Conservation (phyloP, 2,113 vertebrate species). For the Phalacrocorax aristotelis region DNA sequence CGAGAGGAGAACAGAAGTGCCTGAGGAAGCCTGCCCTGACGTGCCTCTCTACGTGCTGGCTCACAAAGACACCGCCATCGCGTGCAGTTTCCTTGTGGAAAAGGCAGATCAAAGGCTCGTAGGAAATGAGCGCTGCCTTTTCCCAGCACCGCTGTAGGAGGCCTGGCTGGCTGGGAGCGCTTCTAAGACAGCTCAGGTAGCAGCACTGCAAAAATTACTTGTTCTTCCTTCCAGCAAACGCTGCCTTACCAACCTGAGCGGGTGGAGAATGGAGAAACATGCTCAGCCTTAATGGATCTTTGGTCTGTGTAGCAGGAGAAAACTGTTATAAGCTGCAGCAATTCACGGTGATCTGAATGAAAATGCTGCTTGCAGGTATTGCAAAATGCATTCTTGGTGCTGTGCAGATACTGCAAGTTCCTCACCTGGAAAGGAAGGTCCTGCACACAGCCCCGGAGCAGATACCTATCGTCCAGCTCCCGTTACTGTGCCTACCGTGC, state of each 20-base stretch:
- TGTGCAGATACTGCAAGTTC: neutral
- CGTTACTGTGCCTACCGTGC: fast-evolving
- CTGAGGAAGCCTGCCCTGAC: neutral
- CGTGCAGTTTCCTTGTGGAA: neutral
- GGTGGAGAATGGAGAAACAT: neutral
- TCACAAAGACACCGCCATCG: fast-evolving
- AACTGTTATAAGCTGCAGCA: neutral
- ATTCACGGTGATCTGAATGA: neutral
- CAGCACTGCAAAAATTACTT: neutral
- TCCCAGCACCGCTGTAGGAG: neutral
- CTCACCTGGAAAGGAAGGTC: neutral
- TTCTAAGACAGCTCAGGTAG: neutral
- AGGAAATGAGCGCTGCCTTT: neutral
- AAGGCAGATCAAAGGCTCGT: neutral
- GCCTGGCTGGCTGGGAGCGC: neutral
- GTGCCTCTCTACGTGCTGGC: neutral
- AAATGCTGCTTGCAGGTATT: neutral
- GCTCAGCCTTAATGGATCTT: neutral
- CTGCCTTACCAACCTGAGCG: neutral
- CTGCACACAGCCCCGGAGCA: neutral
- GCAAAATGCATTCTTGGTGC: neutral
- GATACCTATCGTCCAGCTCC: neutral
- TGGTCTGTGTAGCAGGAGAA: neutral
- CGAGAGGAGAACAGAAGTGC: neutral
- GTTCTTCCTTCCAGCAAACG: neutral